These are phyloP conservation scores for Numenius arquata DNA, from an alignment of 2,113 vertebrate genomes.

Conservation along the genomic window DNA sequence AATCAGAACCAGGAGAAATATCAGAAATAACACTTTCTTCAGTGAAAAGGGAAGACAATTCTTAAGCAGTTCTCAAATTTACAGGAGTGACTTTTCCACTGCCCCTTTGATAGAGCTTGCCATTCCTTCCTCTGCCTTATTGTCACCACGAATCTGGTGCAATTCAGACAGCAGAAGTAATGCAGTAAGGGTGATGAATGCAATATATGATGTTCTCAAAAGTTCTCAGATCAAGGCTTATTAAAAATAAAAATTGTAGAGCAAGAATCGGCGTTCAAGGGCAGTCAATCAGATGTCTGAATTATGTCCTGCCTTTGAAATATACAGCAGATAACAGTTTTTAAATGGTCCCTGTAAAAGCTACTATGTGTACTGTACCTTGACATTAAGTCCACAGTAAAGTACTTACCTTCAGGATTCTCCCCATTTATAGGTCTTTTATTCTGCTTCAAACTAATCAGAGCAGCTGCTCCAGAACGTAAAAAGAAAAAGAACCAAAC, in stretches of 20 bases:
- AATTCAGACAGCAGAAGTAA: background rate
- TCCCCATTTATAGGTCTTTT: conserved; percentile 22
- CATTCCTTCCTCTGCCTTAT: background rate
- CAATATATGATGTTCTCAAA: background rate
- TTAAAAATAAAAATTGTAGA: background rate
- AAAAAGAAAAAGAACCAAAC: background rate
- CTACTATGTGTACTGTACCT: conserved; percentile 31
- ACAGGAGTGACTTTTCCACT: background rate
- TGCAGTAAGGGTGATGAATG: background rate
- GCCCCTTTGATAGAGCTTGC: background rate
- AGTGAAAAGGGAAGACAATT: background rate
- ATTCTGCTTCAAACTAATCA: conserved; percentile 43
- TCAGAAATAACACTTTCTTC: background rate
- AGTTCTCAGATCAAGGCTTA: conserved; percentile 28
- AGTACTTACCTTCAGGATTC: conserved; percentile 45
- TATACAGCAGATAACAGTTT: conserved; percentile 1
- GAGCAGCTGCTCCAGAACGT: background rate
- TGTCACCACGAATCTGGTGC: background rate
- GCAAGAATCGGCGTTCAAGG: background rate
- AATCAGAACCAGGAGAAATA: background rate
- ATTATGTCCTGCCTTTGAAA: conserved; percentile 37
- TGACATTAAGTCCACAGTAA: conserved; percentile 45
- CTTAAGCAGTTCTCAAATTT: background rate
- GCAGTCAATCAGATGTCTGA: conserved; percentile 35
- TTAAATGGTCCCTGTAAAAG: conserved; percentile 27